These are phyloP conservation scores for Lycocorax pyrrhopterus DNA, from an alignment of 2,113 vertebrate species.

Conservation along the genomic window DNA sequence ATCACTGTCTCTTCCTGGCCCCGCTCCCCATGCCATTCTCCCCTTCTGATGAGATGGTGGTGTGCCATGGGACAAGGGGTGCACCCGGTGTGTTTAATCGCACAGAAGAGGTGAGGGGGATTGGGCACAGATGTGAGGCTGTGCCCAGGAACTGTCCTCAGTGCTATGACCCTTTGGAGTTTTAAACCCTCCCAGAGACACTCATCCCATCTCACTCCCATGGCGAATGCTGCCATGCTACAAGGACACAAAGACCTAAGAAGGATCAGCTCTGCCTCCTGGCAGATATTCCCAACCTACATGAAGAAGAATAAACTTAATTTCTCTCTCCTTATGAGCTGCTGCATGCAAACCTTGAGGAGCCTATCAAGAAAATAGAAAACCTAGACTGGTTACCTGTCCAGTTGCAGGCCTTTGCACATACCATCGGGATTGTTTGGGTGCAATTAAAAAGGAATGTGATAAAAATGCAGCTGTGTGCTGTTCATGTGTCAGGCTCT, in stretches of 20 bases:
- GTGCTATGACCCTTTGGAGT: background rate
- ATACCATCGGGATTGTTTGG: background rate
- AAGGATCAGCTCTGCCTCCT: background rate
- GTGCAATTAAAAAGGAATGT: background rate
- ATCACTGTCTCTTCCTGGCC: background rate
- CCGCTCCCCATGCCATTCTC: background rate
- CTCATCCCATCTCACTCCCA: background rate
- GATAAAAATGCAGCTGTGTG: background rate
- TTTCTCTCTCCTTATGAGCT: background rate
- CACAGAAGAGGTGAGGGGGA: background rate
- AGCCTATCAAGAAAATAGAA: background rate
- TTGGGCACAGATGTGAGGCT: accelerated
- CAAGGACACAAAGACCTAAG: accelerated
- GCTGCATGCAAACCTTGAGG: background rate
- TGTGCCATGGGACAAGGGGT: background rate
- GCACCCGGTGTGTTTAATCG: background rate
- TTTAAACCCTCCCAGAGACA: background rate
- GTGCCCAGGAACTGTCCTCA: background rate
- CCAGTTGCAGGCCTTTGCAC: background rate
- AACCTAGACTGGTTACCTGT: background rate
- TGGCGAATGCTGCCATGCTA: background rate
- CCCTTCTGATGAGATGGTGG: background rate
- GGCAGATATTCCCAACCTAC: background rate
- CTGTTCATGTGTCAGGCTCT: background rate
- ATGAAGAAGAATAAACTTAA: background rate